Evolutionary conservation across 2,888 invertebrate species (phyloP).

Genomic region (Apoderus coryli): DNA sequence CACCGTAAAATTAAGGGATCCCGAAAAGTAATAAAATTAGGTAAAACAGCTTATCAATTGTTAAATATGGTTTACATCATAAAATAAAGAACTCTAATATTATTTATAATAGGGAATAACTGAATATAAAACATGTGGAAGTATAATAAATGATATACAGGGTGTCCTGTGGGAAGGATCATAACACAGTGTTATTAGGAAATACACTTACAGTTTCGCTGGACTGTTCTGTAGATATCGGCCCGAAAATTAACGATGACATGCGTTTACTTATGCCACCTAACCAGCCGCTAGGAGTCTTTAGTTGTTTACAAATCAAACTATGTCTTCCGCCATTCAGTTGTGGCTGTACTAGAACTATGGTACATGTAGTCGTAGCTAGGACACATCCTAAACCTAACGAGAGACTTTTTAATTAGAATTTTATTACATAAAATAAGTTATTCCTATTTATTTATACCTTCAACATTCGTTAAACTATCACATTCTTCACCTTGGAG

Average conservation of each 20-base stretch:
- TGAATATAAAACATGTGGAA: too few species aligned
- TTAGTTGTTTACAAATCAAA: conserved; percentile 50
- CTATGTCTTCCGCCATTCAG: conserved; percentile 50
- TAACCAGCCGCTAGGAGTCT: conserved; percentile 67
- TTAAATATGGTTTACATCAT: too few species aligned
- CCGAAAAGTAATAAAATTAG: too few species aligned
- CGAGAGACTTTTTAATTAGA: background rate
- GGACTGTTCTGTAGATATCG: conserved; percentile 44
- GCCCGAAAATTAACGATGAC: conserved; percentile 68
- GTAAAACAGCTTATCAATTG: too few species aligned
- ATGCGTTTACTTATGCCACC: conserved; percentile 75
- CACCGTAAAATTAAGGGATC: too few species aligned
- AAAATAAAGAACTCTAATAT: too few species aligned
- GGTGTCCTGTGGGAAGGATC: too few species aligned
- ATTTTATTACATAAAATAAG: background rate
- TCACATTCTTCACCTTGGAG: conserved; percentile 81
- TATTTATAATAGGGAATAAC: too few species aligned
- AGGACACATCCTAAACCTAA: conserved; percentile 57
- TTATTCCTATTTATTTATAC: too few species aligned
- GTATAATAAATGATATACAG: too few species aligned
- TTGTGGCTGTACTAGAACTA: conserved; percentile 56
- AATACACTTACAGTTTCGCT: conserved; percentile 44
- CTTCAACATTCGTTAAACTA: conserved; percentile 49
- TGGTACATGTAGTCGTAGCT: conserved; percentile 82
- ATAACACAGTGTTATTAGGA: too few species aligned